Conservation (phyloP, 2,888 invertebrate genomes). For the Eurois occulta region DNA sequence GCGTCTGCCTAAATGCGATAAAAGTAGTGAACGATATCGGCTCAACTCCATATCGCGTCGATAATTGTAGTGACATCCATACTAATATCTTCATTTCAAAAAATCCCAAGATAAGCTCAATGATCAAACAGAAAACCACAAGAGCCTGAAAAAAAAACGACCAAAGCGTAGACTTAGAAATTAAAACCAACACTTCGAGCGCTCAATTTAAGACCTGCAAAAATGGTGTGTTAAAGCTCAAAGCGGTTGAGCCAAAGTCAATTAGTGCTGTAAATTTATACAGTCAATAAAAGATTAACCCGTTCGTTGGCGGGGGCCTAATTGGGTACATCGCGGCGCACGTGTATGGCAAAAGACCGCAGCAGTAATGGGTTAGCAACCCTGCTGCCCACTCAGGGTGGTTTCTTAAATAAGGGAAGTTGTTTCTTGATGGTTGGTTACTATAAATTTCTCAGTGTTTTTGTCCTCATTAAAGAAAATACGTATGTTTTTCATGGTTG, state of each 20-base stretch:
- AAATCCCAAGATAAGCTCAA: not conserved
- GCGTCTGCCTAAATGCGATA: not conserved
- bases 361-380: slow-evolving; percentile 31
- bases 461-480: not conserved
- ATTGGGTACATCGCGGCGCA: slow-evolving; percentile 70
- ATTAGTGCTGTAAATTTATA: slow-evolving; percentile 69
- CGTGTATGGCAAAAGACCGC: slow-evolving; percentile 61
- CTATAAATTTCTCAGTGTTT: not conserved
- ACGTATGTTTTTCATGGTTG: not conserved
- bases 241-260: slow-evolving; percentile 65
- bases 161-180: slow-evolving; percentile 11
- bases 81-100: not conserved
- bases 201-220: slow-evolving; percentile 61
- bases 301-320: slow-evolving; percentile 65
- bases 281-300: slow-evolving; percentile 77
- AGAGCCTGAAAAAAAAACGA: not conserved
- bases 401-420: slow-evolving; percentile 36
- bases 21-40: not conserved
- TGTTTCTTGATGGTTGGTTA: slow-evolving; percentile 9
- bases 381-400: slow-evolving; percentile 1
- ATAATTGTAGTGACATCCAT: not conserved
- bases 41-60: not conserved
- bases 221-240: slow-evolving; percentile 68
- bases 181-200: slow-evolving; percentile 47
- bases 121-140: not conserved